Conservation (phyloP, 2,888 invertebrate genomes). For the Phlogophora meticulosa region DNA sequence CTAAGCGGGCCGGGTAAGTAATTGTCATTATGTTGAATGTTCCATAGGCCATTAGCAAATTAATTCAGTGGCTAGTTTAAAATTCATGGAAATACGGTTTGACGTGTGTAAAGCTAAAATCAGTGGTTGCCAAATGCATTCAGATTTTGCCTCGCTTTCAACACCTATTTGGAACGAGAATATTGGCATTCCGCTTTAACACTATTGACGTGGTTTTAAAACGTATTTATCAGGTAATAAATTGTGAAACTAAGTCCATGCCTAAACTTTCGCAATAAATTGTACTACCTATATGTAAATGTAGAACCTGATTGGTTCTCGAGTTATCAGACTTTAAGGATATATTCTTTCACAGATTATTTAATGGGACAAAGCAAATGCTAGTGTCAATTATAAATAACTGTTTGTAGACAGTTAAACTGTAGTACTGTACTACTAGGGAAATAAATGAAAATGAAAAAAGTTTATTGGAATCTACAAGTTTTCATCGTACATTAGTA, state of each 20-base stretch:
- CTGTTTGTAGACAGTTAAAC: too few species aligned
- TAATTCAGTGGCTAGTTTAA: slow-evolving; percentile 17
- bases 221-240: neutral
- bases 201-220: slow-evolving; percentile 19
- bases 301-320: too few species aligned
- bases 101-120: slow-evolving; percentile 25
- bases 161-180: slow-evolving; percentile 14
- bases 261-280: neutral
- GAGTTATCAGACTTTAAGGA: too few species aligned
- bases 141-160: slow-evolving; percentile 27
- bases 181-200: slow-evolving; percentile 10
- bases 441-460: too few species aligned
- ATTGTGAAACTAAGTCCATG: slow-evolving; percentile 5
- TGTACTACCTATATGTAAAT: too few species aligned
- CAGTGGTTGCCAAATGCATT: slow-evolving; percentile 35
- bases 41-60: slow-evolving; percentile 6
- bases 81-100: slow-evolving; percentile 37
- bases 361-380: too few species aligned
- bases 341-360: too few species aligned
- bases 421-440: too few species aligned
- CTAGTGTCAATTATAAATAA: too few species aligned
- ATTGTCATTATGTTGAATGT: slow-evolving; percentile 51
- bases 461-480: too few species aligned
- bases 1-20: slow-evolving; percentile 39
- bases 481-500: too few species aligned